Evolutionary conservation across 2,113 vertebrate genomes (phyloP).

Genomic region (Himantopus leucocephalus): DNA sequence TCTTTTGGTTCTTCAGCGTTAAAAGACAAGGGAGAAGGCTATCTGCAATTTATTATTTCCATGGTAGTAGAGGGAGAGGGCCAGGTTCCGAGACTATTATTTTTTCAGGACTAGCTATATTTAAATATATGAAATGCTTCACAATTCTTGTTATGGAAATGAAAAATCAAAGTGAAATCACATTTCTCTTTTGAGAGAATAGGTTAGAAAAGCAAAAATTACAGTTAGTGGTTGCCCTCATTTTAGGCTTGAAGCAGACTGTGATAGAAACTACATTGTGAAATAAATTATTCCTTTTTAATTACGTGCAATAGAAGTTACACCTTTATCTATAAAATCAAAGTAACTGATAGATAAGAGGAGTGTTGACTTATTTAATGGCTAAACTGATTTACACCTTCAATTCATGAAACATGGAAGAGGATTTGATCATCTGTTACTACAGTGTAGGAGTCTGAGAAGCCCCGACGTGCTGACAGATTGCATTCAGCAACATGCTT

Average conservation of each 20-base stretch:
- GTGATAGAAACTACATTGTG: constrained; percentile 47
- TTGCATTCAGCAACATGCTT: constrained; percentile 29
- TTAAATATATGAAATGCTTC: neutral
- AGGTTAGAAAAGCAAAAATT: constrained; percentile 43
- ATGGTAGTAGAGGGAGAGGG: neutral
- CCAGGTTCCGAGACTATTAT: neutral
- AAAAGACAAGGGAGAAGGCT: neutral
- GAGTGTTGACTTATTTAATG: constrained; percentile 52
- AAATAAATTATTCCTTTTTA: constrained; percentile 71
- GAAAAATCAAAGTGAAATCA: constrained; percentile 48
- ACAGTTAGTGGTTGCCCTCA: constrained; percentile 37
- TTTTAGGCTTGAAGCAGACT: constrained; percentile 55
- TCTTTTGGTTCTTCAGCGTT: neutral
- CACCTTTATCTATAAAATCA: constrained; percentile 67
- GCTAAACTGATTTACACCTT: constrained; percentile 61
- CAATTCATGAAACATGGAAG: constrained; percentile 49
- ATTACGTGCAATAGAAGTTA: constrained; percentile 55
- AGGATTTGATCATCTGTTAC: constrained; percentile 51
- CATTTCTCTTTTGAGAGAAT: constrained; percentile 32
- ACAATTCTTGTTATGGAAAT: constrained; percentile 34
- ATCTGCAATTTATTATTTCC: neutral
- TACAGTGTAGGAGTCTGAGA: neutral
- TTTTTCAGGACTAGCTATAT: neutral
- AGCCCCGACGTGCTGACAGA: neutral
- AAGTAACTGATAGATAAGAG: constrained; percentile 57